Base-by-base conservation (phyloP, 1,140 invertebrate species). In the Leptinotarsa texana region DNA sequence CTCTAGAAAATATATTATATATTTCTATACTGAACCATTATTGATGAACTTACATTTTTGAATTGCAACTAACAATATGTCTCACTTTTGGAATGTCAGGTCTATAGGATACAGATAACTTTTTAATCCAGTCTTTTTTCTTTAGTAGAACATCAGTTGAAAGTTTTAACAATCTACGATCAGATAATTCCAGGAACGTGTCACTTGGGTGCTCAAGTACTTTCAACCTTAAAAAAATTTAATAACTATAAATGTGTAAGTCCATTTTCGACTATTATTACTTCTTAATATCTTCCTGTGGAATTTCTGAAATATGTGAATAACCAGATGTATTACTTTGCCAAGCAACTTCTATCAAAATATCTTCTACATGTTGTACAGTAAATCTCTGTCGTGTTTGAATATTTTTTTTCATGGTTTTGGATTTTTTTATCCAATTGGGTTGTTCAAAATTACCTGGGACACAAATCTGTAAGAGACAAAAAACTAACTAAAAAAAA, bases 381-480 rank as follows among this genome's bases (percentile, higher is more conserved):
- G 88, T 90, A 80, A 91, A 91, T 87, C 90, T 76, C 73, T 82
- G 88, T 78, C 92, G 92, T 49, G 88, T 86, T 80, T 91, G 91
- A 74, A 89, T 87, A 13, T 89, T 89, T 11, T 89, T 87, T 80
- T 91, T 92, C 88, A 93, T 91, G 80, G 93, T 90, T 84, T 94
- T 93, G 11, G 93, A 93, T 74, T 90, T 88, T 49, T 91, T 87
- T 13, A 94, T 86, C 94, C 94, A 96, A 76, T 92, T 90, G 3
- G 92, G 93, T 71, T 90, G 90, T 77, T 93, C 91, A 57, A 96
- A 86, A 72, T 89, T 88, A 48, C 73, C 73, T 15, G 83, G 83
- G 62, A 80, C 77, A 77, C 82, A 81, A 57, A 80, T 79, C 83
- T 83, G 61, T 42, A 42, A 42, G 8, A 42, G 33, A 42, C 33